Conservation (phyloP, 2,113 vertebrate genomes). For the Neodontobutis hainanensis region DNA sequence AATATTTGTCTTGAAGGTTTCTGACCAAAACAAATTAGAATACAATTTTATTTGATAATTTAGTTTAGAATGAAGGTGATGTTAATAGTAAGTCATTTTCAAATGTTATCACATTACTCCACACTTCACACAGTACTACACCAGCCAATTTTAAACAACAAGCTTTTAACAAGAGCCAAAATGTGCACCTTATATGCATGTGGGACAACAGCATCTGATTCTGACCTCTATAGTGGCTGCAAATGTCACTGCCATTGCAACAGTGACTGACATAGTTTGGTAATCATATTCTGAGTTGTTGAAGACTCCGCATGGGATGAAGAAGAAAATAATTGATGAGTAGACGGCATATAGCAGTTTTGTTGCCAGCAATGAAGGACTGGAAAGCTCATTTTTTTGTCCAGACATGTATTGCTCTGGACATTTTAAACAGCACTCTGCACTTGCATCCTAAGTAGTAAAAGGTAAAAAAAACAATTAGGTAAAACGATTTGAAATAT, state of each 20-base stretch:
- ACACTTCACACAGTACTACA: too few relatives aligned
- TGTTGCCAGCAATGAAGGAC: constrained; percentile 69
- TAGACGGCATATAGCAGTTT: constrained; percentile 80
- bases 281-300: constrained; percentile 73
- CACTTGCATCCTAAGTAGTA: constrained; percentile 79
- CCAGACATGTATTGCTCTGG: constrained; percentile 83
- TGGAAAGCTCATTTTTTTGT: constrained; percentile 83
- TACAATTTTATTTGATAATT: background rate
- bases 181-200: too few relatives aligned
- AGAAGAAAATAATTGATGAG: constrained; percentile 85
- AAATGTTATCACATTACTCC: too few relatives aligned
- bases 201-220: background rate
- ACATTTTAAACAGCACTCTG: constrained; percentile 78
- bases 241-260: constrained; percentile 81
- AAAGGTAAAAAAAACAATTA: background rate
- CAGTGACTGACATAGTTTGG: constrained; percentile 83
- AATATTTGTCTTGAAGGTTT: too few relatives aligned
- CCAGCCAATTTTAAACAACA: too few relatives aligned
- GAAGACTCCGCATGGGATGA: constrained; percentile 79
- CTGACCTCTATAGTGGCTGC: constrained; percentile 83
- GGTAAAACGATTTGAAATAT: background rate
- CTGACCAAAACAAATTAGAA: too few relatives aligned
- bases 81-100: too few relatives aligned
- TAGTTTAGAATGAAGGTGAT: background rate
- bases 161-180: too few relatives aligned